A percentile compares a stretch with the other conserved stretches of the same genome.
Conservation (phyloP, 2,113 vertebrate species). For the Notechis scutatus region DNA sequence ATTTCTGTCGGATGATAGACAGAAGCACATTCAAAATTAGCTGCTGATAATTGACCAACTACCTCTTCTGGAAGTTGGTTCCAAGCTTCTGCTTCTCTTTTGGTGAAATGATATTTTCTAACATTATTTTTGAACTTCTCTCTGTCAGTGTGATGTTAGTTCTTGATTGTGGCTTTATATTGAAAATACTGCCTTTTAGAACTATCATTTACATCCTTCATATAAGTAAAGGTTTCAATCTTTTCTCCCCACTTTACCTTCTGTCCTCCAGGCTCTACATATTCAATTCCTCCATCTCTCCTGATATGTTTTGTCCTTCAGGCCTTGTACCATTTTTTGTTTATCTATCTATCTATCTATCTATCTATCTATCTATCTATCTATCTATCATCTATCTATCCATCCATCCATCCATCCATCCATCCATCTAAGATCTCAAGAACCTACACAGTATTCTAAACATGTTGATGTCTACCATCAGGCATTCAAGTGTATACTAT, state of each 20-base stretch:
- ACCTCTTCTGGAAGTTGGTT: background rate
- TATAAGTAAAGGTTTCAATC: too few relatives aligned
- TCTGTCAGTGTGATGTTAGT: background rate
- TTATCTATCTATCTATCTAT: too few relatives aligned
- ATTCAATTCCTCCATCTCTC: background rate
- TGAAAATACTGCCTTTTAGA: background rate
- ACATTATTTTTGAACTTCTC: background rate
- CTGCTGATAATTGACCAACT: background rate
- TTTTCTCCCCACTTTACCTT: background rate
- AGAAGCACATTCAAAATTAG: background rate
- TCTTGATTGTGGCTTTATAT: background rate
- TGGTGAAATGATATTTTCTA: background rate
- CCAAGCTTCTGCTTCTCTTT: background rate
- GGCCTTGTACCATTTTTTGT: background rate
- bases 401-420: too few relatives aligned
- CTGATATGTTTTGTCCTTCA: background rate
- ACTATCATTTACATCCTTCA: background rate
- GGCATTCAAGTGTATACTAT: slow-evolving; percentile 20
- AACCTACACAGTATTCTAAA: background rate
- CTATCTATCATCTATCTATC: too few relatives aligned
- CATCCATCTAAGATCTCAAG: too few relatives aligned
- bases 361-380: too few relatives aligned
- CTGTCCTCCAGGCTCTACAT: background rate
- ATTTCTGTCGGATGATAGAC: background rate
- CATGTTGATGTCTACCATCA: background rate